Evolutionary conservation across 2,113 vertebrate genomes (phyloP), one percentile per base, ranked within the genome.

Genomic region (Conger conger): DNA sequence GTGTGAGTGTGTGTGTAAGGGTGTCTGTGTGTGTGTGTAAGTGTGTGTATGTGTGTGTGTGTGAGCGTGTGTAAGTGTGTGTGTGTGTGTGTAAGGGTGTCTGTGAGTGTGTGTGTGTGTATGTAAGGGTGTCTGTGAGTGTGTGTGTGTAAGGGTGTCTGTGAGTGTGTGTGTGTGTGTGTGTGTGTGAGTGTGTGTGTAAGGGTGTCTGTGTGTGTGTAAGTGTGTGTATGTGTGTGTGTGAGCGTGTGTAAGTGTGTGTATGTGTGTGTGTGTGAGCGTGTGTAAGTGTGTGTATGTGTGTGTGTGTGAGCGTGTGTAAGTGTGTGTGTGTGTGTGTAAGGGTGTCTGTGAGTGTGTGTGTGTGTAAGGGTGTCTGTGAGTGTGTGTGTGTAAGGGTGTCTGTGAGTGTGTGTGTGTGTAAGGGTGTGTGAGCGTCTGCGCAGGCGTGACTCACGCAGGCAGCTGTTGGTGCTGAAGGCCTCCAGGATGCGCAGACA

Each of bases 401-500:
- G 60, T 27, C 1, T 15, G 9, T 17, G 60, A 4, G 60, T 9
- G 60, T 68, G 60, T 68, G 23, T 6, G 53, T 57, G 1, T 57
- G 53, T 57, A 15, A 6, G 13, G 2, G 53, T 57, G 4, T 57
- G 53, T 57, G 76, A 36, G 16, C 1, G 76, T 77, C 9, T 77
- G 30, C 16, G 5, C 17, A 18, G 23, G 60, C 33, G 15, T 20
- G 8, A 92, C 96, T 94, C 93, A 96, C 96, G 90, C 81, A 96
- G 95, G 85, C 96, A 96, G 87, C 89, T 89, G 88, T 96, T 96
- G 81, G 30, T 91, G 77, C 92, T 93, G 91, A 96, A 96, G 89
- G 93, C 92, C 81, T 81, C 11, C 3, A 94, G 91, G 84, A 95
- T 90, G 79, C 86, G 90, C 30, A 95, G 93, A 82, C 96, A 96